Evolutionary conservation across 2,113 vertebrate genomes (phyloP).

Genomic region (Pelobates fuscus): DNA sequence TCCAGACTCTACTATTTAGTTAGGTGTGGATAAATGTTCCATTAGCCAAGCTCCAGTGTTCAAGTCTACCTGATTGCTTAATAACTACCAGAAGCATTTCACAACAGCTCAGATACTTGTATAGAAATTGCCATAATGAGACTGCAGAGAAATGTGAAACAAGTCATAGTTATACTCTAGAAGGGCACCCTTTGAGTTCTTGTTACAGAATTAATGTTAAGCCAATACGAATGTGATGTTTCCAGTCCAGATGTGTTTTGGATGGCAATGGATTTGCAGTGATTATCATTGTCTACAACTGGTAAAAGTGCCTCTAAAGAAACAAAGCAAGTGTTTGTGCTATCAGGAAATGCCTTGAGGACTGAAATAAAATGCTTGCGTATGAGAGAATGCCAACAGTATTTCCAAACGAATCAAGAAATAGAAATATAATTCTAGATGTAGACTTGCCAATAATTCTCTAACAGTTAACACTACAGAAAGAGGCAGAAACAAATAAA

Average conservation of each 20-base stretch:
- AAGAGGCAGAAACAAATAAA: too few relatives aligned
- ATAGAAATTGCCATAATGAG: too few relatives aligned
- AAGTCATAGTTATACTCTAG: too few relatives aligned
- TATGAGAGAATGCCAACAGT: constrained; percentile 9
- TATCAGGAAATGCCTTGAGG: constrained; percentile 23
- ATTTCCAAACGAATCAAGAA: background rate
- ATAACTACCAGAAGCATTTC: too few relatives aligned
- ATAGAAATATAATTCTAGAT: background rate
- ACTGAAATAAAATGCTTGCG: background rate
- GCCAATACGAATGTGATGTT: background rate
- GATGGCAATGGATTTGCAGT: constrained; percentile 18
- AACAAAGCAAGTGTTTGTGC: constrained; percentile 36
- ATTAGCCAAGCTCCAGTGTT: too few relatives aligned
- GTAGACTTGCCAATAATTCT: too few relatives aligned
- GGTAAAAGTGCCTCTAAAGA: constrained; percentile 34
- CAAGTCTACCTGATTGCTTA: too few relatives aligned
- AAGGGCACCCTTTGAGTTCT: background rate
- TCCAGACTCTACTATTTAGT: too few relatives aligned
- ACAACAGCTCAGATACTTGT: too few relatives aligned
- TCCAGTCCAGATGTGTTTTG: constrained; percentile 42
- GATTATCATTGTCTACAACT: constrained; percentile 8
- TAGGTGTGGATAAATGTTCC: too few relatives aligned
- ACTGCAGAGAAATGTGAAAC: too few relatives aligned
- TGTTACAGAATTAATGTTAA: background rate
- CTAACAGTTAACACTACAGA: too few relatives aligned